Base-by-base conservation (phyloP, 2,797 vertebrate genomes). In the Poeciliopsis paucimaculata region DNA sequence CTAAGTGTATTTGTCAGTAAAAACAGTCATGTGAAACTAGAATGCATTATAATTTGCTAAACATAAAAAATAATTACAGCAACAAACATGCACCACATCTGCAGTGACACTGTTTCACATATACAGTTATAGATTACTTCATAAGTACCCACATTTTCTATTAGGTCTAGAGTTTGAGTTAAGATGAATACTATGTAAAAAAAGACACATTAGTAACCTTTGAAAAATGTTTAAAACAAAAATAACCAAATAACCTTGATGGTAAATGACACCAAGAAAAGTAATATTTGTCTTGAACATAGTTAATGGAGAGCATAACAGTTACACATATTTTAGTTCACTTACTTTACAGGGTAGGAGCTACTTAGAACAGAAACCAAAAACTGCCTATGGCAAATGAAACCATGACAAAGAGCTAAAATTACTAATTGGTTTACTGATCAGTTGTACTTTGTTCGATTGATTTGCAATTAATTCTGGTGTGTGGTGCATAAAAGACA, bases 391-490 rank as follows among this genome's bases (percentile, higher is more conserved):
- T 90, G 87, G 94, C 97, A 97, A 97, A 94, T 92, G 93, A 96
- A 96, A 95, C 95, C 95, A 95, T 95, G 94, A 95, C 94, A 95
- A 96, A 95, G 95, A 97, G 96, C 97, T 99, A 98, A 97, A 97
- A 98, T 99, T 98, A 98, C 98, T 98, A 98, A 98, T 97, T 98
- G 96, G 97, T 97, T 99, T 98, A 98, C 97, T 97, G 97, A 99
- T 98, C 97, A 97, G 97, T 98, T 97, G 97, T 98, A 98, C 97
- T 97, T 98, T 98, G 97, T 98, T 98, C 96, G 96, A 99, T 99
- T 99, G 97, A 99, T 99, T 99, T 99, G 98, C 98, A 98, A 98
- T 99, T 98, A 98, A 98, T 98, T 99, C 98, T 98, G 97, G 97
- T 98, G 98, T 98, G 97, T 95, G 97, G 97, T 96, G 92, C 88